Conservation (phyloP, 1,140 invertebrate species). For the Diabrotica undecimpunctata region DNA sequence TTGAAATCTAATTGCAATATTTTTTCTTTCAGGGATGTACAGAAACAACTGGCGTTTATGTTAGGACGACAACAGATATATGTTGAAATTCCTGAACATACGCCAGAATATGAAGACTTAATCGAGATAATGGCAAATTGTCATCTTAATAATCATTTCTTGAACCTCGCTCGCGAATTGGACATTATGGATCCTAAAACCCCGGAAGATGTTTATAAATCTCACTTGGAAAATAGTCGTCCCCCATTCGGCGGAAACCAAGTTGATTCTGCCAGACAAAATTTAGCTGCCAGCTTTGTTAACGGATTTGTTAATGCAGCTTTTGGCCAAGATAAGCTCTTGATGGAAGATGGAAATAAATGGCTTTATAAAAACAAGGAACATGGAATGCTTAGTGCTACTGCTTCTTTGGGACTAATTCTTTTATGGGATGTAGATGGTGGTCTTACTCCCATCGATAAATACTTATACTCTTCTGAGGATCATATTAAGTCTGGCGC, state of each 20-base stretch:
- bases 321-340: constrained; percentile 95
- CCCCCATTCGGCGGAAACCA: constrained; percentile 79
- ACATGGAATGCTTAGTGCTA: constrained; percentile 97
- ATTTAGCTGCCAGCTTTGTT: constrained; percentile 96
- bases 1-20: neutral
- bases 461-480: constrained; percentile 96
- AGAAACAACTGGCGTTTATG: constrained; percentile 97
- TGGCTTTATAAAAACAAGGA: constrained; percentile 99
- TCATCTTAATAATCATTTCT: constrained; percentile 93
- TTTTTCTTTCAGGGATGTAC: constrained; percentile 61
- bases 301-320: constrained; percentile 99
- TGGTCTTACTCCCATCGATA: constrained; percentile 96
- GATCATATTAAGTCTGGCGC: constrained; percentile 96
- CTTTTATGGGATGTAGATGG: constrained; percentile 99
- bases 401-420: constrained; percentile 91
- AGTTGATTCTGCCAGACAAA: constrained; percentile 93
- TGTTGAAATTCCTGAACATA: constrained; percentile 67
- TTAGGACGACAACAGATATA: constrained; percentile 94
- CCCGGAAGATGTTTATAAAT: constrained; percentile 99
- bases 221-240: constrained; percentile 89
- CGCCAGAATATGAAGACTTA: constrained; percentile 81
- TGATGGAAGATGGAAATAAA: constrained; percentile 95
- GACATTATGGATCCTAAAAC: constrained; percentile 99
- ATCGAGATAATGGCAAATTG: constrained; percentile 96
- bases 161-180: constrained; percentile 93